Conservation (phyloP, 1,140 invertebrate species). For the Achatina immaculata region DNA sequence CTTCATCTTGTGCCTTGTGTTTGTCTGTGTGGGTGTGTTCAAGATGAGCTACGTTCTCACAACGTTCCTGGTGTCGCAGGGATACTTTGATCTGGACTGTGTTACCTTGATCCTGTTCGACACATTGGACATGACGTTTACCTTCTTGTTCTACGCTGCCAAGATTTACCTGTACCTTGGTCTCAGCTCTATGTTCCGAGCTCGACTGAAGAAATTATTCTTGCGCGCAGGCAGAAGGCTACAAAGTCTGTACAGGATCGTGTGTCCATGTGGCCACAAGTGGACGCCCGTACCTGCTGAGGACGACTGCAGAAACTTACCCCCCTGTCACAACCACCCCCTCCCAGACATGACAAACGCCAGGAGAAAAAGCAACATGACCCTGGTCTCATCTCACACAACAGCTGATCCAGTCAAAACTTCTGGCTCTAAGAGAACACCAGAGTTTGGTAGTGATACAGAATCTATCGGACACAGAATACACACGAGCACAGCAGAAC, state of each 20-base stretch:
- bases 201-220: neutral
- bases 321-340: too few relatives aligned
- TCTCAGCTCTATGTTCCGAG: constrained; percentile 47
- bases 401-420: too few relatives aligned
- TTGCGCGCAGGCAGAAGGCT: neutral
- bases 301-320: too few relatives aligned
- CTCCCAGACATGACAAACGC: too few relatives aligned
- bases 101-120: constrained; percentile 18
- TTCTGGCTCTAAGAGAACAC: too few relatives aligned
- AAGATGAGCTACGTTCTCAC: constrained; percentile 35
- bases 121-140: constrained; percentile 23
- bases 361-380: too few relatives aligned
- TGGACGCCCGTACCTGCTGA: neutral
- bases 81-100: constrained; percentile 38
- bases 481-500: too few relatives aligned
- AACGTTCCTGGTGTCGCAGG: constrained; percentile 28
- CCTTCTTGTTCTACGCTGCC: constrained; percentile 50
- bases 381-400: too few relatives aligned
- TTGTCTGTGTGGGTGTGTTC: constrained; percentile 42
- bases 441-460: too few relatives aligned
- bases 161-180: constrained; percentile 54
- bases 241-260: neutral
- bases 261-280: neutral
- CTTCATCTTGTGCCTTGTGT: constrained; percentile 47
- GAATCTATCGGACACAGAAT: too few relatives aligned